Evolutionary conservation across 2,797 vertebrate species (phyloP), one percentile per base, ranked within the genome.

Genomic region (Eulemur albifrons): DNA sequence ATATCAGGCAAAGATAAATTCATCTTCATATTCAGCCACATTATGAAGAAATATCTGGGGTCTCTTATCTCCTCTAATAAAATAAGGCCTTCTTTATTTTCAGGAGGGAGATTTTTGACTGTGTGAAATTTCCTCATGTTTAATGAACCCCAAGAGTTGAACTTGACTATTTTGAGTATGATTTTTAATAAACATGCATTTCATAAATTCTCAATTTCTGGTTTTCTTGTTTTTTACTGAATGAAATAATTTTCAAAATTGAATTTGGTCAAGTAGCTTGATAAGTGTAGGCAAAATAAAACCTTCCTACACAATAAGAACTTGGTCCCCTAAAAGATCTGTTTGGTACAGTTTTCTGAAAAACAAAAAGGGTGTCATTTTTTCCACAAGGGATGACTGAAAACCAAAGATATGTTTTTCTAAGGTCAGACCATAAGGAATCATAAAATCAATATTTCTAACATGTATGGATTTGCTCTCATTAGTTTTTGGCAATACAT

Each of bases 391-490:
- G 43, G 75, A 86, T 95, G 61, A 95, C 15, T 94, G 69, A 85
- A 96, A 88, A 52, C n/a, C 50, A 90, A 88, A 72, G 32, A 69
- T 57, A 40, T 61, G 48, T 82, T 95, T 97, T 96, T 90, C 45
- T 94, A 92, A 94, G 92, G 77, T 96, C 81, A 96, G 90, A 77
- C 38, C 84, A 76, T 77, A 82, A 96, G 89, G 92, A 96, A 93
- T 96, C 80, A 85, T 90, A 95, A 95, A 96, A 86, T 95, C 92
- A 93, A 85, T 97, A 93, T 93, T 97, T 95, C 63, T 94, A 94
- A 86, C 79, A 95, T 96, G 96, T 97, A 96, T 96, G 85, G 83
- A 93, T 97, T 96, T 96, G 50, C 70, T 97, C 79, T 94, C 69
- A 88, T 96, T 98, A 94, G 43, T 57, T 94, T 90, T 96, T 96